Evolutionary conservation across 1,140 invertebrate species (phyloP).

Genomic region (Halesus radiatus): DNA sequence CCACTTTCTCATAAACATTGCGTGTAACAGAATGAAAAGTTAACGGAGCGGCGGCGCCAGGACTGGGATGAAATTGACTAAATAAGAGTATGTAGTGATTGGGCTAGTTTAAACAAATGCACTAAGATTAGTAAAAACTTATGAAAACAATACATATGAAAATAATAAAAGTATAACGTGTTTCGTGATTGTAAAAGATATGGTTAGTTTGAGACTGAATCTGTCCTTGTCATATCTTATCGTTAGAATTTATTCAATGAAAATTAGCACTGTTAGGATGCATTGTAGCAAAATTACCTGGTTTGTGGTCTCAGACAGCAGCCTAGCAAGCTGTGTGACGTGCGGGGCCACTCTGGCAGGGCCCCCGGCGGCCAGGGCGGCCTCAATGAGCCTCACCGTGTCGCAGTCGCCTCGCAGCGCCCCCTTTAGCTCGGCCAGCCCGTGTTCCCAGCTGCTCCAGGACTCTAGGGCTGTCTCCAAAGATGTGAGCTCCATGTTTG

Average conservation of each 20-base stretch:
- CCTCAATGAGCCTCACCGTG: slow-evolving; percentile 63
- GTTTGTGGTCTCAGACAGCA: slow-evolving; percentile 59
- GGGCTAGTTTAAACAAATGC: too few species aligned
- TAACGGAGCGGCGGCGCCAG: too few species aligned
- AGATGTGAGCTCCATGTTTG: slow-evolving; percentile 66
- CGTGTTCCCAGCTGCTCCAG: slow-evolving; percentile 71
- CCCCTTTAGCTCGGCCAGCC: slow-evolving; percentile 68
- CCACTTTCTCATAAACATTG: too few species aligned
- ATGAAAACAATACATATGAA: too few species aligned
- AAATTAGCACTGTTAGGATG: neutral
- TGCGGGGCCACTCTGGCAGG: slow-evolving; percentile 64
- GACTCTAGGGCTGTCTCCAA: slow-evolving; percentile 66
- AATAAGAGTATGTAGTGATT: too few species aligned
- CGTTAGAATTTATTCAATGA: neutral
- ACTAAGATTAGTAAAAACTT: too few species aligned
- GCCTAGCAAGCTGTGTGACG: slow-evolving; percentile 64
- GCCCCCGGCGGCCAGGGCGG: slow-evolving; percentile 59
- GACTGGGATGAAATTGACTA: too few species aligned
- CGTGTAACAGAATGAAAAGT: too few species aligned
- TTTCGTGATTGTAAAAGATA: too few species aligned
- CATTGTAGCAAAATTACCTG: slow-evolving; percentile 34
- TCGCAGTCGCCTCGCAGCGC: slow-evolving; percentile 69
- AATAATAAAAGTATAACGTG: too few species aligned
- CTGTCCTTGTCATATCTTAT: too few species aligned
- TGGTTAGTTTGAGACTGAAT: too few species aligned